Conservation (phyloP, 2,797 vertebrate species). For the Garrulus glandarius region DNA sequence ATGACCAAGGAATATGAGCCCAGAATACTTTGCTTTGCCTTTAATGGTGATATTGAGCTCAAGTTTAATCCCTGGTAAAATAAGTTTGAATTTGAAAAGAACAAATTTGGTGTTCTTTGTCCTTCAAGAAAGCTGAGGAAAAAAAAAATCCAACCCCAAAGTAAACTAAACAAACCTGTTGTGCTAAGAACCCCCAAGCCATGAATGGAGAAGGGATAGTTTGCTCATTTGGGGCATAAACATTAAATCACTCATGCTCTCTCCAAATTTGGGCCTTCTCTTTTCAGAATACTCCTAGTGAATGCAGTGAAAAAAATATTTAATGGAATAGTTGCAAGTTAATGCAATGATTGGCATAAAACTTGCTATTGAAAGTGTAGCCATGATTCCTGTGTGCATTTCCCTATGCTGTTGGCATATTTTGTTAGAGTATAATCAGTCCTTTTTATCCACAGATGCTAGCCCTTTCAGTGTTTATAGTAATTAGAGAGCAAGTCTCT, state of each 20-base stretch:
- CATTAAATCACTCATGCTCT: not conserved
- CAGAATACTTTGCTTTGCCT: not conserved
- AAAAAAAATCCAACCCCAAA: not conserved
- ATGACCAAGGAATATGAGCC: not conserved
- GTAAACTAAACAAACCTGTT: not conserved
- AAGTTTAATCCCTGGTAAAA: not conserved
- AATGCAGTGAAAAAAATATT: not conserved
- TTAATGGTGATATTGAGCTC: not conserved
- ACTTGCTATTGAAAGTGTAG: not conserved
- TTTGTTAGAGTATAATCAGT: not conserved
- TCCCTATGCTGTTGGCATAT: not conserved
- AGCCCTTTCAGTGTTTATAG: not conserved
- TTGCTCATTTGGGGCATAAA: not conserved
- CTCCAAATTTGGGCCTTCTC: not conserved
- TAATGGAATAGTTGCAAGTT: not conserved
- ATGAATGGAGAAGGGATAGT: not conserved
- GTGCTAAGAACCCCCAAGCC: accelerated
- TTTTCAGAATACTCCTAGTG: not conserved
- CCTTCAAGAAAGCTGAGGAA: not conserved
- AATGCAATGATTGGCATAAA: not conserved
- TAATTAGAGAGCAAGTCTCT: not conserved
- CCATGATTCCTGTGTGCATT: not conserved
- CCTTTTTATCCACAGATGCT: not conserved
- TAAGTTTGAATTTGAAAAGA: not conserved
- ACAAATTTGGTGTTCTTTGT: not conserved